Evolutionary conservation across 2,888 invertebrate genomes (phyloP), one percentile per base, ranked within the genome.

Genomic region (Rapana venosa): DNA sequence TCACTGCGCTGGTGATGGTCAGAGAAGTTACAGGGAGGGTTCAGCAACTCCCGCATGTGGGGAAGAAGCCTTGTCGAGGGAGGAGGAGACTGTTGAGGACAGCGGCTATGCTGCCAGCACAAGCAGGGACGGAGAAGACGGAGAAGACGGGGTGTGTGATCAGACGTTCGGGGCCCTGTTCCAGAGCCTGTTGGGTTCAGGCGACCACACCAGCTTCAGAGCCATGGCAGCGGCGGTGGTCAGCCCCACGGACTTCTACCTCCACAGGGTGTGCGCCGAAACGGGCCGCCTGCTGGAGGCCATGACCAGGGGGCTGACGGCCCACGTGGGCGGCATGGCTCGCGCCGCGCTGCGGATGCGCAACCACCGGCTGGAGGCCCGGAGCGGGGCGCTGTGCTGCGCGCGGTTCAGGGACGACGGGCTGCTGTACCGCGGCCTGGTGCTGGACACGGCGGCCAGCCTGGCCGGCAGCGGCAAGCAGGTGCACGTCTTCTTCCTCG

Each of bases 361-460:
- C 32, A 89, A 74, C 32, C n/a, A 32, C 17, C 70, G 13, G 4
- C n/a, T 89, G 32, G 85, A 84, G 13, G 84, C 83, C 58, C 70
- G 85, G 35, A n/a, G 47, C 17, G 89, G 89, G 0, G 56, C 6
- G 17, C 30, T 98, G 92, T 98, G 98, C 36, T 98, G 98, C 83
- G 98, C 98, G 0, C 97, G 97, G 94, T 98, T 98, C 22, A 97
- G 97, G 95, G 98, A 98, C 96, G 97, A 97, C 36, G 92, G 90
- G 95, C 17, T 15, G 32, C 98, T 98, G 98, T 98, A 98, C 96
- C 97, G 98, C 93, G 97, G 97, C 2, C 35, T 91, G 36, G 88
- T 92, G 8, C 36, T 91, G 30, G 90, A 91, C 5, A 81, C 83
- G 1, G 20, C 15, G n/a, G 26, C 61, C 61, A 26, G 26, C 8